phyloP scores from a whole-genome alignment of 2,888 invertebrate species.

The Cheilosia vernalis region DNA sequence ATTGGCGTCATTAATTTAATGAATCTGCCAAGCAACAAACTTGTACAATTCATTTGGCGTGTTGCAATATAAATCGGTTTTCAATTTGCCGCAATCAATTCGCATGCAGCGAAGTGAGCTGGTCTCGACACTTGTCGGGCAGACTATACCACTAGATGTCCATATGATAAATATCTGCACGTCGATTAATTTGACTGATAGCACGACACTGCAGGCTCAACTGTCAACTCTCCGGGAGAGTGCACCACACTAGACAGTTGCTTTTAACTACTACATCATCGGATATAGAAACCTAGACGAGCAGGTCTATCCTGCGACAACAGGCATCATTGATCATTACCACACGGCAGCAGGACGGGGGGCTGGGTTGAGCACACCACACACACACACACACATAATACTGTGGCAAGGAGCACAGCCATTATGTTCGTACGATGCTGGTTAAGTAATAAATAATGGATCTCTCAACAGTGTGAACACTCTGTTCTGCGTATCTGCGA shows the following conservation, averaged over 20 bases:
- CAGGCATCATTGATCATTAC: constrained; percentile 72
- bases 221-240: constrained; percentile 18
- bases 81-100: constrained; percentile 74
- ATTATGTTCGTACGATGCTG: constrained; percentile 49
- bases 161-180: constrained; percentile 68
- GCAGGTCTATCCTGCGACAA: constrained; percentile 60
- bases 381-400: background rate
- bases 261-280: constrained; percentile 14
- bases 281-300: constrained; percentile 16
- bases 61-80: constrained; percentile 72
- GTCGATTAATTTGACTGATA: constrained; percentile 72
- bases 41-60: constrained; percentile 70
- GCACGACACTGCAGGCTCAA: constrained; percentile 11
- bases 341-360: constrained; percentile 12
- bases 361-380: background rate
- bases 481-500: too few relatives aligned
- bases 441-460: constrained; percentile 74
- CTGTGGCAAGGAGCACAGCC: constrained; percentile 42
- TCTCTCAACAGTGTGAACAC: constrained; percentile 66
- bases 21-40: constrained; percentile 58
- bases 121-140: constrained; percentile 10
- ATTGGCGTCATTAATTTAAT: constrained; percentile 63
- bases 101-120: background rate
- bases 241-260: background rate
- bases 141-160: constrained; percentile 30